Base-by-base conservation (phyloP, 1,140 invertebrate genomes). In the Temnothorax nylanderi region DNA sequence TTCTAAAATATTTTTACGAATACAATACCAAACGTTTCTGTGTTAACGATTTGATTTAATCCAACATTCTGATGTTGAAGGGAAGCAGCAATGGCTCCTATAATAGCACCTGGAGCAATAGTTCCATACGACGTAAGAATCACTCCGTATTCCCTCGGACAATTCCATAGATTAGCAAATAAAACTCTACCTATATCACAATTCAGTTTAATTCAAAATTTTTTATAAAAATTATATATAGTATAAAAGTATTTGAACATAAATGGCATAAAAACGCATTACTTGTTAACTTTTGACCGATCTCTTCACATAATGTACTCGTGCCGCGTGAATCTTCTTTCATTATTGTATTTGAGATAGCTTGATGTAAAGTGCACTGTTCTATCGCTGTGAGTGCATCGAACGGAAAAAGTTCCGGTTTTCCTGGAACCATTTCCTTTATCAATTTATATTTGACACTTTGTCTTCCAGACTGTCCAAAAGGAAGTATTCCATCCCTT, bases 91-190 rank as follows among this genome's bases (percentile, higher is more conserved):
- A 97, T 94, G 0, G 95, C 96, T 7, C 96, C 93, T 44, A 97
- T 94, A 10, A 97, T 85, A n/a, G 95, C 95, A 5, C 96, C 96
- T 13, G 95, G 93, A 18, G 96, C 94, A 86, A 97, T 93, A 0
- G 96, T 95, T 0, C 96, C 96, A 94, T 96, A 96, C 3, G 94
- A 91, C 3, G 96, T 96, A 88, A 96, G 93, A 10, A 97, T 93
- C 1, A 97, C 96, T 7, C 97, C 96, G 26, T 96, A 94, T 94
- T 97, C 96, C 76, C 96, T 95, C 4, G 96, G 96, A 92, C 96
- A 97, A 76, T 94, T 87, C 86, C 80, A 74, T 6, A 18, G 18
- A 84, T 92, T 69, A 91, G 92, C 60, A 87, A 90, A 69, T 92
- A 90, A 51, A 94, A 85, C 34, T 91, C 60, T 89, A 69, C 37